A percentile compares a stretch with the other conserved stretches of the same genome.
Evolutionary conservation across 2,113 vertebrate species (phyloP).

Genomic region (Bucco capensis): DNA sequence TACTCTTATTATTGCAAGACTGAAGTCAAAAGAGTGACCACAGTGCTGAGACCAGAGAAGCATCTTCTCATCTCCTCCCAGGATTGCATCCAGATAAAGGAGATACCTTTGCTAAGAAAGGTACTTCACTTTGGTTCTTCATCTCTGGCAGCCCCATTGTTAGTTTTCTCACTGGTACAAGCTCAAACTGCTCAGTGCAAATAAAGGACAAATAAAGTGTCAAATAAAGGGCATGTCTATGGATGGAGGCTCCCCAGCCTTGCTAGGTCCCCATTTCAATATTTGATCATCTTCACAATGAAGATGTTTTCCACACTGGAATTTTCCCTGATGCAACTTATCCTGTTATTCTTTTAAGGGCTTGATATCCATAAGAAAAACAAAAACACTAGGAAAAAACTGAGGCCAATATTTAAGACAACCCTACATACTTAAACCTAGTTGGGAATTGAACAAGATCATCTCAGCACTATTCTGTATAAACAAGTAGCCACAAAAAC

Average conservation of each 20-base stretch:
- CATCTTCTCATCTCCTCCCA: neutral
- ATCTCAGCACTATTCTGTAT: neutral
- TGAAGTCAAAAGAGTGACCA: neutral
- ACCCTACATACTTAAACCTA: neutral
- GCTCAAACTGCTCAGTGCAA: neutral
- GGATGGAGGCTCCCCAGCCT: neutral
- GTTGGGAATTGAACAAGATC: neutral
- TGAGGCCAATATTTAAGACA: neutral
- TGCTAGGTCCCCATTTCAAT: accelerated
- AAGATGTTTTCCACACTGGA: neutral
- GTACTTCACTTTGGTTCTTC: neutral
- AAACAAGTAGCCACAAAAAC: neutral
- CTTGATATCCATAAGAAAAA: neutral
- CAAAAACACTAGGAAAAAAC: neutral
- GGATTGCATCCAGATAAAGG: neutral
- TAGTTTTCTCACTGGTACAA: neutral
- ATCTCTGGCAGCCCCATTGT: neutral
- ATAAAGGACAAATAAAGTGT: too few relatives aligned
- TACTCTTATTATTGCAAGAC: neutral
- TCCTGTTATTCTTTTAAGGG: neutral
- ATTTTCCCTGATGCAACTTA: neutral
- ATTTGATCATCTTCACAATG: accelerated
- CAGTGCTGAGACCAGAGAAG: accelerated
- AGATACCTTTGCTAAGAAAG: neutral
- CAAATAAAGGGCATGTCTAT: neutral